These are phyloP conservation scores for Rhynchonema sp. DNA, from an alignment of 2,888 invertebrate species.

Conservation along the genomic window DNA sequence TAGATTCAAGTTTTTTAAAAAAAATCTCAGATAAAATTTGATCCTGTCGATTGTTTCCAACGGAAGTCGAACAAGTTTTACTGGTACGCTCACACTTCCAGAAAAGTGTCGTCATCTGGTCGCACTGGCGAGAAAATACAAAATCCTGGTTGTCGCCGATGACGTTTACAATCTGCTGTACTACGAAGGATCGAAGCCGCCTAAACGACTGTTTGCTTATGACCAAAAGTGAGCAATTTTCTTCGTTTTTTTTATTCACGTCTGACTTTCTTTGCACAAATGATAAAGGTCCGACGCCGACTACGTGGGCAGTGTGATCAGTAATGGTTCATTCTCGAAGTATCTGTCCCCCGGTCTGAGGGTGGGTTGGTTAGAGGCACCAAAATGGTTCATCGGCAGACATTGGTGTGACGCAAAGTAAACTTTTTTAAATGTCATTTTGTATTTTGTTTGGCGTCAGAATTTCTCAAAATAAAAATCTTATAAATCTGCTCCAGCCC, in stretches of 20 bases:
- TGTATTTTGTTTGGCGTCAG: too few species aligned
- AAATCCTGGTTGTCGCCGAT: constrained; percentile 38
- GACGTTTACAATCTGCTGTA: constrained; percentile 45
- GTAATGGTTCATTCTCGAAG: constrained; percentile 47
- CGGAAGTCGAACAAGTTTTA: too few species aligned
- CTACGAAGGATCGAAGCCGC: constrained; percentile 32
- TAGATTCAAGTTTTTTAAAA: neutral
- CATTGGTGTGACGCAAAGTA: constrained; percentile 9
- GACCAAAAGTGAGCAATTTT: constrained; percentile 29
- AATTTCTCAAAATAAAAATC: too few species aligned
- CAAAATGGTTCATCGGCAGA: constrained; percentile 19
- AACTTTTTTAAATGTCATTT: too few species aligned
- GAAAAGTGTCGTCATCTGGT: constrained; percentile 22
- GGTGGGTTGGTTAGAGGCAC: constrained; percentile 46
- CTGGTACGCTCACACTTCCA: too few species aligned
- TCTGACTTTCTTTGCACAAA: neutral
- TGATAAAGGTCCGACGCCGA: constrained; percentile 23
- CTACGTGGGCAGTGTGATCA: constrained; percentile 39
- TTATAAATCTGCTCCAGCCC: constrained; percentile 29
- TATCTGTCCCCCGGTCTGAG: constrained; percentile 44
- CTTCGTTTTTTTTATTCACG: neutral
- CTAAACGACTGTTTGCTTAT: constrained; percentile 39
- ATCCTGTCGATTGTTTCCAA: neutral
- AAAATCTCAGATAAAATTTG: neutral
- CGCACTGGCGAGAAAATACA: constrained; percentile 24